Base-by-base conservation (phyloP, 2,113 vertebrate genomes). In the Barbus barbus region DNA sequence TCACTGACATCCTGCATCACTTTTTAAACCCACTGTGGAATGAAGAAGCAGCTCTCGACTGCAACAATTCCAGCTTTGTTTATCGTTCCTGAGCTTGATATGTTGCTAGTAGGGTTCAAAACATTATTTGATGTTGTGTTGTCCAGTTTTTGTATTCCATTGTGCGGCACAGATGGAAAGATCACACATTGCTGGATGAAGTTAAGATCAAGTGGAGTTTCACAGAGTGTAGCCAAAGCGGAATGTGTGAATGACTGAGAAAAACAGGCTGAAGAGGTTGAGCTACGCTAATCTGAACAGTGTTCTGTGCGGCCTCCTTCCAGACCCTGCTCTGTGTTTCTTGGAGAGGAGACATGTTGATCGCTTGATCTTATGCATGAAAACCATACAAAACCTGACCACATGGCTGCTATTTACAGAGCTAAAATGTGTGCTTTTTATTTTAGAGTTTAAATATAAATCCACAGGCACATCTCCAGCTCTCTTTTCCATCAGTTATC, bases 371-470 rank as follows among this genome's bases (percentile, higher is more conserved):
- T 73, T 38, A 26, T 78, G 80, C 69, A 72, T 75, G 33, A 82
- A 75, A 58, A 63, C 71, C 67, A 20, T 63, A 65, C 60, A 69
- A 44, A 77, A 75, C 51, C 36, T 58, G 60, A 84, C 82, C 78
- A 81, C 78, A 80, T 61, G 60, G 56, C 26, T 48, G 44, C 61
- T 83, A 67, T 87, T 87, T 87, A 12, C 58, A 69, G 82, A 84
- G 53, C 53, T 44, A 48, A 61, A 78, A n/a, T 20, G 67, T 76
- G 14, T 87, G 86, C 31, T 84, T 84, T 84, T 87, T 48, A 87
- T 82, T 82, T 69, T 56, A 51, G 51, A 75, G 53, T 18, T 71
- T n/a, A 84, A 44, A 87, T 58, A 81, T 44, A 69, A 20, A 53
- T 33, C 36, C 24, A n/a, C 16, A 48, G 31, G 65, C 67, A 31